Evolutionary conservation across 92 coral and sea anemone genomes (phyloP), one percentile per base, ranked within the genome.

Genomic region (Epizoanthus ramosus): DNA sequence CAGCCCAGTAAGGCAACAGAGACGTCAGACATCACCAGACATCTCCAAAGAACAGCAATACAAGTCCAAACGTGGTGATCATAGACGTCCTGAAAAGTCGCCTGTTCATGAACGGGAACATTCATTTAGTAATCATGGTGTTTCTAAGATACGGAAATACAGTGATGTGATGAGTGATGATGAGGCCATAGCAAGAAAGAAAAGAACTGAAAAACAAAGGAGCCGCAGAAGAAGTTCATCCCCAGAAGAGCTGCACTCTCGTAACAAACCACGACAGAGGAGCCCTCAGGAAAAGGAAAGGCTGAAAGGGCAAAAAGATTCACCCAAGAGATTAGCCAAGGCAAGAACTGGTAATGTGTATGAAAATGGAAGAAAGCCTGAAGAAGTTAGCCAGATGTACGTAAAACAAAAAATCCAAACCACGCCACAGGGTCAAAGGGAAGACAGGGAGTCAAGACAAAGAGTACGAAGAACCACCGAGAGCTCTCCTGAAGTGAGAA

Each of bases 321-420:
- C 31, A 33, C 8, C 79, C 17, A 63, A 74, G 57, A 74, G 37
- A 74, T 19, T 13, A 54, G 7, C 31, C 43, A 74, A 63, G 19
- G 15, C n/a, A 24, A 73, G 43, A 73, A 74, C 1, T 1, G 33
- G 63, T 63, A 56, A 56, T 74, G 79, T 24, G 25, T 74, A 15
- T 54, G 64, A 54, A 19, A 74, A 74, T 31, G 79, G 79, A 54
- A 74, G 79, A 74, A 56, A 63, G 19, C 79, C 65, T 28, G 72
- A 67, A 53, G 65, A 74, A 53, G 16, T 43, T 0, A 71, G 28
- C 57, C 50, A 45, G 18, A 39, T 19, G 21, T 5, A 31, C 47
- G 33, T 4, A 5, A 35, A 22, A 53, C 65, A 22, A 54, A 47
- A 54, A 28, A 0, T 74, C 8, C 47, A 56, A 28, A 53, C 79